Percentiles rank a stretch among this genome's conserved stretches.
Conservation (phyloP, 2,797 vertebrate species). For the Schizothorax lantsangensis region DNA sequence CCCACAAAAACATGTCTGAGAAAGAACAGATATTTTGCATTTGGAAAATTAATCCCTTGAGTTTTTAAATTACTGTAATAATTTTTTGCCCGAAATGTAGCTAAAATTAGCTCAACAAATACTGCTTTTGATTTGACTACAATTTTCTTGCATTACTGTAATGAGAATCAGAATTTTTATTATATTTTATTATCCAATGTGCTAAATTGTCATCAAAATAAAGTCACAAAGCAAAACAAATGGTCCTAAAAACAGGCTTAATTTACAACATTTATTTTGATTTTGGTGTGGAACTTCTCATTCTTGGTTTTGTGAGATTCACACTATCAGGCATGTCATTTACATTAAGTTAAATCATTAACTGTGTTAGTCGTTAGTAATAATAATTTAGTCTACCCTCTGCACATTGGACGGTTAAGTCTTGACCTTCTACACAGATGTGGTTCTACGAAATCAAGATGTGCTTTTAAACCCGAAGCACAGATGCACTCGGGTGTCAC, state of each 20-base stretch:
- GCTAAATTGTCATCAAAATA: neutral
- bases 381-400: slow-evolving; percentile 1
- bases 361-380: slow-evolving; percentile 4
- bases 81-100: neutral
- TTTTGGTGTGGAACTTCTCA: neutral
- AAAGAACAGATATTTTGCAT: neutral
- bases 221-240: neutral
- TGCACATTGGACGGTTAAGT: neutral
- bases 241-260: slow-evolving; percentile 6
- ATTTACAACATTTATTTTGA: neutral
- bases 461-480: slow-evolving; percentile 11
- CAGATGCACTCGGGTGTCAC: slow-evolving; percentile 3
- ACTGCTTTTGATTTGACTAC: neutral
- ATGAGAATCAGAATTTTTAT: neutral
- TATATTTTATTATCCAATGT: neutral
- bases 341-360: slow-evolving; percentile 3
- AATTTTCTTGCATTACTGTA: neutral
- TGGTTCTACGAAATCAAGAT: slow-evolving; percentile 4
- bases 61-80: neutral
- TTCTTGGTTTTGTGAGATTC: neutral
- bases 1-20: neutral
- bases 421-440: neutral
- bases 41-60: neutral
- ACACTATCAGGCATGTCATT: neutral
- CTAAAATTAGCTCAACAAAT: neutral